Conservation (phyloP, 2,113 vertebrate genomes). For the Semnornis frantzii region DNA sequence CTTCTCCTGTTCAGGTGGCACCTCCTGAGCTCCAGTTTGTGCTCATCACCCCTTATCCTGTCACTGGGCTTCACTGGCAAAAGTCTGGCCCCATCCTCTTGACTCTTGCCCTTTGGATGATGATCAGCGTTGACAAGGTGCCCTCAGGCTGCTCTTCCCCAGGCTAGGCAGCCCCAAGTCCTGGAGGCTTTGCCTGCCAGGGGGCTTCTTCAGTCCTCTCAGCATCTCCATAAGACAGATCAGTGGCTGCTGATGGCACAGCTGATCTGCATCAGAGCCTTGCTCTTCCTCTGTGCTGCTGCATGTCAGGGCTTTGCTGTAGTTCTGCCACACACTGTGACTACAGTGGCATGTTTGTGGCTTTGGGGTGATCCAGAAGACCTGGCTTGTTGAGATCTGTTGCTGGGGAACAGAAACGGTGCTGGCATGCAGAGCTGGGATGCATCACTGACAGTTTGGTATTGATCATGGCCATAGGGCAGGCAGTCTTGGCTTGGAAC, state of each 20-base stretch:
- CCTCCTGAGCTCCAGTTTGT: too few species aligned
- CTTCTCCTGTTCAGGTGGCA: too few species aligned
- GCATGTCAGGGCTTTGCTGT: rapidly evolving
- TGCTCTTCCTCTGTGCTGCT: rapidly evolving
- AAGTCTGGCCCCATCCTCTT: neutral
- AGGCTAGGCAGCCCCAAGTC: neutral
- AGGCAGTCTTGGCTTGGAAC: rapidly evolving
- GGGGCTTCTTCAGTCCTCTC: neutral
- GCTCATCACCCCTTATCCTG: too few species aligned
- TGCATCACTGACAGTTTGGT: rapidly evolving
- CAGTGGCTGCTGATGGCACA: neutral
- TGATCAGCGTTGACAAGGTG: neutral
- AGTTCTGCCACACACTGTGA: too few species aligned
- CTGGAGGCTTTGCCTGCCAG: rapidly evolving
- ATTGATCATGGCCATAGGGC: rapidly evolving
- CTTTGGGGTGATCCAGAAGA: too few species aligned
- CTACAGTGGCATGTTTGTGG: rapidly evolving
- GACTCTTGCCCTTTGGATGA: neutral
- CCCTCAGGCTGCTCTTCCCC: neutral
- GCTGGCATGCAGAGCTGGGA: rapidly evolving
- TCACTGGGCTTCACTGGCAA: too few species aligned
- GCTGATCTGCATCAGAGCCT: too few species aligned
- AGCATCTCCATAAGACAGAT: neutral
- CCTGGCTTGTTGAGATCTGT: rapidly evolving
- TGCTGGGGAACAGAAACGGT: rapidly evolving